Conservation (phyloP, 2,797 vertebrate genomes). For the Enteromius argenteus region DNA sequence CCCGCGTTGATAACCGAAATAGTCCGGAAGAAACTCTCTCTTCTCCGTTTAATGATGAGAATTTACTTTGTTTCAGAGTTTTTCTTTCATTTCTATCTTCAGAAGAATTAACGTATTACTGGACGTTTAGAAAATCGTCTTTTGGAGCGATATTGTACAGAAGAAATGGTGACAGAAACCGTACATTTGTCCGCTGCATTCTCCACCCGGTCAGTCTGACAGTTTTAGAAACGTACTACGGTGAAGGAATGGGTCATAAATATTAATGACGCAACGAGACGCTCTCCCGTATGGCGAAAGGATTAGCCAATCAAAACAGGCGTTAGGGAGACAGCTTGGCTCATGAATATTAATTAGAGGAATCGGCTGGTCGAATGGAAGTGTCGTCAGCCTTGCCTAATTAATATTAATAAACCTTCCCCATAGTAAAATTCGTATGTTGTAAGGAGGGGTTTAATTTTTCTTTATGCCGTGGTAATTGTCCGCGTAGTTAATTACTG, state of each 20-base stretch:
- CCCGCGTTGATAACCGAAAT: conserved; percentile 24
- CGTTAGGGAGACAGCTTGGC: background rate
- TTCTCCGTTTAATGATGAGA: background rate
- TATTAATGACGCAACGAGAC: conserved; percentile 32
- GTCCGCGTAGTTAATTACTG: background rate
- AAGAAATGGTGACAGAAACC: background rate
- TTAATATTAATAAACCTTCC: conserved; percentile 13
- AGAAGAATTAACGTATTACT: background rate
- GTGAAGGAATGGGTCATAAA: background rate
- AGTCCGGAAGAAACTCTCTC: conserved; percentile 46
- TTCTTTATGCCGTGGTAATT: conserved; percentile 46
- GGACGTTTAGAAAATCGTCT: background rate
- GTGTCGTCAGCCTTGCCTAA: background rate
- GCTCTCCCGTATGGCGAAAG: background rate
- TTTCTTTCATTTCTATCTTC: background rate
- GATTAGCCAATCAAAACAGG: background rate
- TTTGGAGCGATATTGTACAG: background rate
- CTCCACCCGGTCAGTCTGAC: conserved; percentile 39
- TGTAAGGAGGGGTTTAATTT: conserved; percentile 48
- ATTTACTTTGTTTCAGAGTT: conserved; percentile 12
- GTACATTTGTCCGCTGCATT: conserved; percentile 22
- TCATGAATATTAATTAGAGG: background rate
- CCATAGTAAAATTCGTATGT: conserved; percentile 27
- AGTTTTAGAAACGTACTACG: conserved; percentile 9
- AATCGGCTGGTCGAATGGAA: no score